Evolutionary conservation across 2,888 invertebrate genomes (phyloP).

Genomic region (Muscina levida): DNA sequence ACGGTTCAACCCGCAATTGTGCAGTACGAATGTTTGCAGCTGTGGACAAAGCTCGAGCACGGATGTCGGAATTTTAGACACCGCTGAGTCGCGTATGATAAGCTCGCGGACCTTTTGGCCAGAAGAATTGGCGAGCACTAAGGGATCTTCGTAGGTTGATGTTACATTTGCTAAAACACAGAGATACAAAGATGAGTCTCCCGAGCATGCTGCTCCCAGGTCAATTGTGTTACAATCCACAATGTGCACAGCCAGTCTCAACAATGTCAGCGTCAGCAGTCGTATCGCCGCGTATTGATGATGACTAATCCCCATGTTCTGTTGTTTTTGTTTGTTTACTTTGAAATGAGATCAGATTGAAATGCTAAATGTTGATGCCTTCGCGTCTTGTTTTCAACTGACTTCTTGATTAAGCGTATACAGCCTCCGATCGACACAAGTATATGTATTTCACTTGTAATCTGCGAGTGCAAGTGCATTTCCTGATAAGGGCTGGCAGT

Average conservation of each 20-base stretch:
- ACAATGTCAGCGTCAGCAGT: slow-evolving; percentile 24
- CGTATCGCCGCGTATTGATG: slow-evolving; percentile 5
- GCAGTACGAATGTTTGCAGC: slow-evolving; percentile 71
- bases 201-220: slow-evolving; percentile 70
- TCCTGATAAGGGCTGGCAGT: no score
- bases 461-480: no score
- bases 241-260: background rate
- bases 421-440: no score
- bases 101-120: slow-evolving; percentile 67
- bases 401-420: no score
- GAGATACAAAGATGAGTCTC: slow-evolving; percentile 56
- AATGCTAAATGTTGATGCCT: no score
- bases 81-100: slow-evolving; percentile 68
- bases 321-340: slow-evolving; percentile 29
- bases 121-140: slow-evolving; percentile 52
- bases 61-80: slow-evolving; percentile 68
- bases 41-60: slow-evolving; percentile 72
- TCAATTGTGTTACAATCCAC: slow-evolving; percentile 65
- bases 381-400: no score
- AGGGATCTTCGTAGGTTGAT: slow-evolving; percentile 62
- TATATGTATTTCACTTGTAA: no score
- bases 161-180: slow-evolving; percentile 66
- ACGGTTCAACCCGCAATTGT: slow-evolving; percentile 71
- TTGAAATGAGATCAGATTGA: no score
- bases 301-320: slow-evolving; percentile 42